These are phyloP conservation scores for Scotopteryx bipunctaria DNA, from an alignment of 2,888 invertebrate species.

Conservation along the genomic window DNA sequence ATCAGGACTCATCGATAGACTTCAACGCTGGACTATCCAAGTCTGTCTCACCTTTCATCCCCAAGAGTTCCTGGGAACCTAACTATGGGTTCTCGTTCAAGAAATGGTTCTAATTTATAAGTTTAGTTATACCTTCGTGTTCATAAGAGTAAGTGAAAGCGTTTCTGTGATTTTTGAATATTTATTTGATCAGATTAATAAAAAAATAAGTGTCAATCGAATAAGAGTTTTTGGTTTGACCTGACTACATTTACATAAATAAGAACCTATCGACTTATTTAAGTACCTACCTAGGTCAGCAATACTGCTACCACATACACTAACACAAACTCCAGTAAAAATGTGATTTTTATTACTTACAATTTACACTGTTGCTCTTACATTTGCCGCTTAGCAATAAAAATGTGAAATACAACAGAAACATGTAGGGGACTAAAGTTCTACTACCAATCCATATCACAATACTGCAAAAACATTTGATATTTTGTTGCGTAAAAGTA, in stretches of 20 bases:
- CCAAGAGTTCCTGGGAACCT: conserved; percentile 48
- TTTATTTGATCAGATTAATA: too few species aligned
- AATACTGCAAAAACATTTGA: conserved; percentile 1
- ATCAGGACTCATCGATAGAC: conserved; percentile 44
- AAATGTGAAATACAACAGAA: conserved; percentile 4
- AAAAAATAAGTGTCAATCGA: too few species aligned
- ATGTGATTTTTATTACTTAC: too few species aligned
- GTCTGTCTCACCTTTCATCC: conserved; percentile 46
- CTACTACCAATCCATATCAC: not conserved
- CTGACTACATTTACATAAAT: too few species aligned
- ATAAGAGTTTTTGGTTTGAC: too few species aligned
- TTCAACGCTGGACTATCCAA: conserved; percentile 51
- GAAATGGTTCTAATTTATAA: conserved; percentile 40
- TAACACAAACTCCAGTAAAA: too few species aligned
- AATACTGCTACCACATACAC: too few species aligned
- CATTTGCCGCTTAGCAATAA: not conserved
- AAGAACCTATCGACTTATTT: too few species aligned
- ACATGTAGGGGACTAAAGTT: conserved; percentile 5
- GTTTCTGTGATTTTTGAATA: conserved; percentile 7
- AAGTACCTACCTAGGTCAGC: too few species aligned
- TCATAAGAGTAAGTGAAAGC: not conserved
- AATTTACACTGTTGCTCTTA: not conserved
- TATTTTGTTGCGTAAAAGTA: not conserved
- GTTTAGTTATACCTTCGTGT: not conserved
- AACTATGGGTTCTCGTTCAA: conserved; percentile 40